Evolutionary conservation across 2,797 vertebrate genomes (phyloP), one percentile per base, ranked within the genome.

Genomic region (Cyclopterus lumpus): DNA sequence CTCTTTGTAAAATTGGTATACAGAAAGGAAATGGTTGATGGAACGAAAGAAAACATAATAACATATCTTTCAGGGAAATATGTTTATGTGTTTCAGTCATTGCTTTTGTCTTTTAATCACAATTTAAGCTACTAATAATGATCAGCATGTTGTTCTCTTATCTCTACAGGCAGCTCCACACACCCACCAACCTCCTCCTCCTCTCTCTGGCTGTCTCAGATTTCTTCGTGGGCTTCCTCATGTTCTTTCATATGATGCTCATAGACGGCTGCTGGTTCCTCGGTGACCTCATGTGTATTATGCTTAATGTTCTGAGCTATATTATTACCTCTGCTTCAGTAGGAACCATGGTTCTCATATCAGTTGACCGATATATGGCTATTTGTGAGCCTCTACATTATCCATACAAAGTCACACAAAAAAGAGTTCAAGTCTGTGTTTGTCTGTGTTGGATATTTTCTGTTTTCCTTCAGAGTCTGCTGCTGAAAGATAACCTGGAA

Each of bases 361-460:
- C 55, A 34, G 55, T 58, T 58, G 55, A 58, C 30, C 30, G 55
- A 20, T 58, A 58, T 58, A 18, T 58, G 30, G 55, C 18, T 58
- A 58, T 58, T 58, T 86, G 75, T 36, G 53, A 81, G 8, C 79
- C 81, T 58, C 59, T 82, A 15, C 67, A 54, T 36, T 84, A 82
- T n/a, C 14, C 24, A 22, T 36, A 34, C 16, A 79, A 59, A 61
- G 40, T 81, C 22, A 83, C 69, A 30, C 14, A 18, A 40, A 44
- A 12, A 18, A 51, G 68, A 55, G 66, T 64, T 8, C 5, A 28
- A 18, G 20, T 73, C 7, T 71, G 44, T n/a, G 14, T 70, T 14
- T 67, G 36, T 40, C 3, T 86, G 14, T 81, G 71, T 44, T 86
- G 84, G 84, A 11, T 48, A 11, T 59, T n/a, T 20, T 76, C 75